A percentile compares a stretch with the other conserved stretches of the same genome.
Conservation (phyloP, 1,140 invertebrate genomes). For the Agrilus planipennis region DNA sequence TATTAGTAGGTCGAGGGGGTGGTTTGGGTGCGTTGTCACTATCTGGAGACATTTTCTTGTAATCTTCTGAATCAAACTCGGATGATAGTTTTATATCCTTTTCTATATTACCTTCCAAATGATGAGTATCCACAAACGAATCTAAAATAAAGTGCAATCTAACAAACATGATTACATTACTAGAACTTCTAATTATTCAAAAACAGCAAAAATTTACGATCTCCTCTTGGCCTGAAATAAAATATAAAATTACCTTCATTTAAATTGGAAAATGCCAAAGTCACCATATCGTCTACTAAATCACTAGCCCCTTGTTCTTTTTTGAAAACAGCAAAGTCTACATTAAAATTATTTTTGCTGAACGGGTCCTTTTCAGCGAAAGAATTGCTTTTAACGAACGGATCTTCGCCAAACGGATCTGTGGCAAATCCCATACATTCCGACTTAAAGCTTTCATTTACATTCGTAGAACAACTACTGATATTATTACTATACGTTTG, state of each 20-base stretch:
- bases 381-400: conserved; percentile 51
- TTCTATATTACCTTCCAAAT: too few species aligned
- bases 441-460: conserved; percentile 26
- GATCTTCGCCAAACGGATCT: conserved; percentile 60
- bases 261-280: conserved; percentile 11
- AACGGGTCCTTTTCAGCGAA: conserved; percentile 55
- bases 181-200: too few species aligned
- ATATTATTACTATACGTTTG: conserved; percentile 1
- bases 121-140: too few species aligned
- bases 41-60: conserved; percentile 29
- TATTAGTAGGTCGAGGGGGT: conserved; percentile 50
- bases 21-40: conserved; percentile 48
- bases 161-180: too few species aligned
- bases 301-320: conserved; percentile 9
- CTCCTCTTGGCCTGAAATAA: too few species aligned
- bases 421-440: conserved; percentile 29
- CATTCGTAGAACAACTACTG: conserved; percentile 13
- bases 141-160: too few species aligned
- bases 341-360: conserved; percentile 37
- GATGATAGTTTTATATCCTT: too few species aligned
- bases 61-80: too few species aligned
- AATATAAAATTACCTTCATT: too few species aligned
- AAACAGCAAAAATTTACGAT: too few species aligned
- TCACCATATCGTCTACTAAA: too few species aligned
- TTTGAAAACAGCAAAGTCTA: conserved; percentile 15